A percentile compares a stretch with the other conserved stretches of the same genome.
phyloP scores from a whole-genome alignment of 2,113 vertebrate species.

The Serinus canaria region DNA sequence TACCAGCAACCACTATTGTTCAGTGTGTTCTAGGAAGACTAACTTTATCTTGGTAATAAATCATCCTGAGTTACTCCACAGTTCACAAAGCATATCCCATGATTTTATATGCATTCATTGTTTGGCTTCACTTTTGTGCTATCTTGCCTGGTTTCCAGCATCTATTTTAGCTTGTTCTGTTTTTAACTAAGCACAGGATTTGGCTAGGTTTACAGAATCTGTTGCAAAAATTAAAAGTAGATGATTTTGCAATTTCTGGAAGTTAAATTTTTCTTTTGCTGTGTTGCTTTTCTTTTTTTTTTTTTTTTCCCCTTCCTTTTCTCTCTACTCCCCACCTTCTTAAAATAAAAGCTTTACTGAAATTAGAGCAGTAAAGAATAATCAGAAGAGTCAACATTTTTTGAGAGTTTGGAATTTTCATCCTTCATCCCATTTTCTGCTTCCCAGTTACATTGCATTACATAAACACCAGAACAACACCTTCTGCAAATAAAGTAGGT shows the following conservation, averaged over 20 bases:
- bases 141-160: background rate
- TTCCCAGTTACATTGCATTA: background rate
- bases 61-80: background rate
- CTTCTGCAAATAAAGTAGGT: background rate
- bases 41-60: background rate
- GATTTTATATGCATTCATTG: background rate
- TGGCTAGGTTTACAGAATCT: background rate
- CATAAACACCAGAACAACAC: background rate
- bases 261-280: background rate
- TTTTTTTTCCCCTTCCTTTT: background rate
- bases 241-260: background rate
- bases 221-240: background rate
- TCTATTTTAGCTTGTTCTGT: conserved; percentile 14
- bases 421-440: background rate
- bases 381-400: background rate
- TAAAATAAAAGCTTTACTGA: background rate
- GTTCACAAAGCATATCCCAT: background rate
- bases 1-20: background rate
- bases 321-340: background rate
- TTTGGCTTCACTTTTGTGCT: background rate
- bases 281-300: background rate
- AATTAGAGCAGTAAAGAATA: background rate
- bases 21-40: background rate
- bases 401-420: background rate
- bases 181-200: conserved; percentile 21